phyloP scores from a whole-genome alignment of 2,888 invertebrate species.

The Thumatha senex region DNA sequence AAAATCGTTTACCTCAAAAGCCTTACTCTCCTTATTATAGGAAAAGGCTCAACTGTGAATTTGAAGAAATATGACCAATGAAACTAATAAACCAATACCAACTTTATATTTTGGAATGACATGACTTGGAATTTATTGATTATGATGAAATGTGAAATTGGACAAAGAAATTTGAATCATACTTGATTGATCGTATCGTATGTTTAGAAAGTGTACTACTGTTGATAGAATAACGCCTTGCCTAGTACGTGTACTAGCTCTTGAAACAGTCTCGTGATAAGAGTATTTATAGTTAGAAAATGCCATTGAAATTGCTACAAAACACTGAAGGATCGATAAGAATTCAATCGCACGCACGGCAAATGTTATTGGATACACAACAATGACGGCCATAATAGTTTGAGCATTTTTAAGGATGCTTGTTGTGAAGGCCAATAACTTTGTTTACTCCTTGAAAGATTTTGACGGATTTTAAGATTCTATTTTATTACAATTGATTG shows the following conservation, averaged over 20 bases:
- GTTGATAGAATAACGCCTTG: conserved; percentile 9
- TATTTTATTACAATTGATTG: no score
- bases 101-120: no score
- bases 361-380: conserved; percentile 25
- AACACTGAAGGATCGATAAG: conserved; percentile 25
- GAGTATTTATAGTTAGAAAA: conserved; percentile 32
- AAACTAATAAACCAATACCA: no score
- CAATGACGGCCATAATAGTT: conserved; percentile 7
- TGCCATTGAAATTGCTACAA: conserved; percentile 30
- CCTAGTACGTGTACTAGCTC: conserved; percentile 5
- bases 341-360: conserved; percentile 24
- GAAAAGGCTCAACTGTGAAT: no score
- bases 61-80: no score
- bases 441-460: not conserved
- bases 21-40: no score
- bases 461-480: no score
- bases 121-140: not conserved
- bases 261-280: conserved; percentile 24
- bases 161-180: conserved; percentile 10
- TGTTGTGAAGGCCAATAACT: not conserved
- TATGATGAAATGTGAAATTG: not conserved
- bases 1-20: no score
- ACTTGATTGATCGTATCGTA: conserved; percentile 12
- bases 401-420: conserved; percentile 4
- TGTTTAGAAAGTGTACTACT: conserved; percentile 22